A percentile compares a stretch with the other conserved stretches of the same genome.
Evolutionary conservation across 2,113 vertebrate species (phyloP).

Genomic region (Eulacestoma nigropectus): DNA sequence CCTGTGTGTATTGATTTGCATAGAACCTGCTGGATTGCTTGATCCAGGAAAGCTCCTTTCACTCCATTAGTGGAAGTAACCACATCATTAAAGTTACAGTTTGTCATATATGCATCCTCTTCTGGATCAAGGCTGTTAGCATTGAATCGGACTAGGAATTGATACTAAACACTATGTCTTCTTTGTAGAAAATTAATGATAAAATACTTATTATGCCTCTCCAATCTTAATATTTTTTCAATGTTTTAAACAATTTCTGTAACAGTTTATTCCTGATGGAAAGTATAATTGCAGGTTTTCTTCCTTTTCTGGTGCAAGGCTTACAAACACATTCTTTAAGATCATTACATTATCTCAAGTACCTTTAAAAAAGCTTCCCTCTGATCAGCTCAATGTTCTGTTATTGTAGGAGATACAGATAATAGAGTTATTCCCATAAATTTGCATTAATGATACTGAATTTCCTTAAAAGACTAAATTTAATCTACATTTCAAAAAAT

Average conservation of each 20-base stretch:
- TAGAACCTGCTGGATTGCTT: background rate
- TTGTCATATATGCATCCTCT: background rate
- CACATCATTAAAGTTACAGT: background rate
- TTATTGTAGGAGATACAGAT: background rate
- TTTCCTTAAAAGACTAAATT: background rate
- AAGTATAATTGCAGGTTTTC: conserved; percentile 1
- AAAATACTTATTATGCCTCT: background rate
- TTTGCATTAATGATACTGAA: conserved; percentile 24
- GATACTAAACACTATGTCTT: background rate
- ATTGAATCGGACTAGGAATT: background rate
- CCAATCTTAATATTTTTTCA: background rate
- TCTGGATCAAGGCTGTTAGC: background rate
- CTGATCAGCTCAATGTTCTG: background rate
- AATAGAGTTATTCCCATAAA: conserved; percentile 17
- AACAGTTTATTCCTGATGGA: background rate
- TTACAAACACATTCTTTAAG: conserved; percentile 11
- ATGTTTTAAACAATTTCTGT: background rate
- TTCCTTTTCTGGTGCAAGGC: background rate
- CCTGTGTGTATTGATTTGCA: background rate
- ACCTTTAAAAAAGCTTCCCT: background rate
- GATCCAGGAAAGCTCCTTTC: background rate
- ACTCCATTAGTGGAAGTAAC: background rate
- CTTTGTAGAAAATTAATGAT: background rate
- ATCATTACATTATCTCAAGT: conserved; percentile 6
- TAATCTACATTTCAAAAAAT: background rate